Evolutionary conservation across 2,797 vertebrate species (phyloP).

Genomic region (Pelodytes ibericus): DNA sequence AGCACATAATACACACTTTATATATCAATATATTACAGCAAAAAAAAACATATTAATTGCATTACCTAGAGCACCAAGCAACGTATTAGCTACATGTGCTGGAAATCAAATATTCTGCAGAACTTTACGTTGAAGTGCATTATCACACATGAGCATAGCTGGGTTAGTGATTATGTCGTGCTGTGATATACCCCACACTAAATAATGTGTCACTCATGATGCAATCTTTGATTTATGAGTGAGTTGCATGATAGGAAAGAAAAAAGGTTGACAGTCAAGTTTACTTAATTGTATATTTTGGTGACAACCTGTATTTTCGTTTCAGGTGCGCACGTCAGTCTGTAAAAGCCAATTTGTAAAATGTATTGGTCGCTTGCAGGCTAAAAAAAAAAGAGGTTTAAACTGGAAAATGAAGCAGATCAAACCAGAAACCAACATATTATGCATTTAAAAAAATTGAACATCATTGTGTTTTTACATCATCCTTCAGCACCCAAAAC

Average conservation of each 20-base stretch:
- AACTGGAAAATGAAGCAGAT: constrained; percentile 4
- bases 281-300: background rate
- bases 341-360: background rate
- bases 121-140: too few relatives aligned
- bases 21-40: too few relatives aligned
- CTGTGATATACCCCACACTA: background rate
- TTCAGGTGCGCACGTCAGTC: background rate
- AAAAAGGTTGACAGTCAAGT: constrained; percentile 8
- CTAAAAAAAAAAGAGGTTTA: background rate
- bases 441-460: background rate
- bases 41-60: too few relatives aligned
- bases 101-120: too few relatives aligned
- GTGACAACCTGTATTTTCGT: constrained; percentile 6
- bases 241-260: background rate
- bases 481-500: background rate
- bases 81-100: too few relatives aligned
- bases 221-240: background rate
- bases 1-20: too few relatives aligned
- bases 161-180: too few relatives aligned
- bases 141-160: too few relatives aligned
- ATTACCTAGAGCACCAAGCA: too few relatives aligned
- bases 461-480: background rate
- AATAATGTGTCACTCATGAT: background rate
- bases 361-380: background rate
- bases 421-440: background rate